Evolutionary conservation across 2,888 invertebrate species (phyloP), one percentile per base, ranked within the genome.

Genomic region (Stenichneumon culpator): DNA sequence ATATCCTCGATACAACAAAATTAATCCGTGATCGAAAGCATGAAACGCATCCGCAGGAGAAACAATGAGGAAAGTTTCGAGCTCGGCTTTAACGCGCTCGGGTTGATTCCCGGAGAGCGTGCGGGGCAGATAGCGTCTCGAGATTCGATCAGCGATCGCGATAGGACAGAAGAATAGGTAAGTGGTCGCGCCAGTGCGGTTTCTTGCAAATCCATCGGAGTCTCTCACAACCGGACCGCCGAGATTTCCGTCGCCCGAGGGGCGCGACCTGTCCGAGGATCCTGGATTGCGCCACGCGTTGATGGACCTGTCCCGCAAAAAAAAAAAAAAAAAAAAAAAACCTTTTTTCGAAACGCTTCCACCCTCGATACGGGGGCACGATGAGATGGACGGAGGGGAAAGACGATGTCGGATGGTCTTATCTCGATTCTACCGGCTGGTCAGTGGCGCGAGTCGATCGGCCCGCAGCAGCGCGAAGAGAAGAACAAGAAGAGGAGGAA

Each of bases 401-500:
- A 39, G 69, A 47, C 67, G 39, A 72, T 85, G 83, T 85, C 81
- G 79, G 77, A 73, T 82, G 79, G 78, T 67, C 83, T 84, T 86
- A 88, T 88, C 87, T 84, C 79, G 78, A 84, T 84, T 80, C 73
- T 78, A 74, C 68, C 72, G 82, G 75, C 74, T 75, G 86, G 69
- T 86, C 86, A 86, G 84, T 86, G 75, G 86, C 83, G 87, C 84
- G 86, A 80, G 82, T 84, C 84, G 81, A 83, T 47, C 81, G 57
- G 70, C 73, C 54, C 52, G 78, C 47, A 77, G 78, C 52, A 79
- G 52, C 75, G n/a, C 65, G 69, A 86, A 68, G 63, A 52, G 72
- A 82, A 68, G 47, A 72, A 36, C 22, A 39, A 52, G 47, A 84
- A 54, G 68, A 44, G 39, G 72, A 82, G 60, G 54, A 75, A 19